Percentiles rank a stretch among this genome's conserved stretches.
phyloP scores from a whole-genome alignment of 2,113 vertebrate genomes.

The Psammodynastes pulverulentus region DNA sequence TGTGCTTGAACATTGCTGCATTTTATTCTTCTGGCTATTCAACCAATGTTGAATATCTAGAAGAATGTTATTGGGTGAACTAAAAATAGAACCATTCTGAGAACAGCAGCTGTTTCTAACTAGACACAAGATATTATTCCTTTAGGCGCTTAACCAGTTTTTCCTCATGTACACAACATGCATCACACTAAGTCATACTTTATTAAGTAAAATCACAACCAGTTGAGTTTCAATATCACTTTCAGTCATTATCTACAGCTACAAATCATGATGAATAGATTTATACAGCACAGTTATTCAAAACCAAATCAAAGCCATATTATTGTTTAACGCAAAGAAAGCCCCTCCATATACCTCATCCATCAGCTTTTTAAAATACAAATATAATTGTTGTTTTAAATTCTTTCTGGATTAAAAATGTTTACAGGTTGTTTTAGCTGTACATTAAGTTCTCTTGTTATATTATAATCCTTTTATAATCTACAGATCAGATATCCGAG shows the following conservation, averaged over 20 bases:
- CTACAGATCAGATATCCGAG: background rate
- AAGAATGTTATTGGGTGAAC: background rate
- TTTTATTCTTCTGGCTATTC: background rate
- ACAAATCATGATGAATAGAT: background rate
- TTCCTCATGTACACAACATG: background rate
- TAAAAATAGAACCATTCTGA: background rate
- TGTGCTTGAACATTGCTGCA: background rate
- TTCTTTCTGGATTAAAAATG: background rate
- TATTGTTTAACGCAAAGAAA: background rate
- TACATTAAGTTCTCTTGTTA: background rate
- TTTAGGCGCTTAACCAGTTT: background rate
- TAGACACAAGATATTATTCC: background rate
- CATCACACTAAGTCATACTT: background rate
- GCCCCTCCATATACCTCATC: background rate
- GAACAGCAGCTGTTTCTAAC: background rate
- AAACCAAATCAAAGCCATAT: background rate
- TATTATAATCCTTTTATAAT: background rate
- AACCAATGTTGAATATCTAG: no score
- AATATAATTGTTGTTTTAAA: background rate
- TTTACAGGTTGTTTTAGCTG: background rate
- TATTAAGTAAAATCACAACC: background rate
- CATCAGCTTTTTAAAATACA: background rate
- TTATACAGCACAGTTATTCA: background rate
- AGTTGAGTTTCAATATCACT: background rate
- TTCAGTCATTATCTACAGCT: background rate